Evolutionary conservation across 64 coral and sea anemone genomes (phyloP).

Genomic region (Anthopleura sola): DNA sequence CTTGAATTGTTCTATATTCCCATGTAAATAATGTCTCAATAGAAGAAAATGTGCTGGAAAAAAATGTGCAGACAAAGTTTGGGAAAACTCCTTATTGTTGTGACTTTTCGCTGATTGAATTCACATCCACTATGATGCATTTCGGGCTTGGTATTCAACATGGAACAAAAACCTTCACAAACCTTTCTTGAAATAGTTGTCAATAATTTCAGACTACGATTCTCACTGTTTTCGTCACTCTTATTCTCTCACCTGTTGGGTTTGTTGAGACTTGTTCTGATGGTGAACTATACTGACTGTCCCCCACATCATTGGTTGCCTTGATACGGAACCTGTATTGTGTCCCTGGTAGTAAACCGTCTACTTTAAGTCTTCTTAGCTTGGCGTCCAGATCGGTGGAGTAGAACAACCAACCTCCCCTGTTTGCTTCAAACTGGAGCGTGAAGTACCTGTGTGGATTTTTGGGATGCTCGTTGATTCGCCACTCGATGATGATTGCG

Average conservation of each 20-base stretch:
- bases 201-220: neutral
- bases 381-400: slow-evolving; percentile 34
- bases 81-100: too few relatives aligned
- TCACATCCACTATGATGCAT: too few relatives aligned
- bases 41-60: too few relatives aligned
- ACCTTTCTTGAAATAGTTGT: too few relatives aligned
- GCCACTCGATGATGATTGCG: slow-evolving; percentile 65
- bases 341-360: slow-evolving; percentile 64
- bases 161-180: too few relatives aligned
- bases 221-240: neutral
- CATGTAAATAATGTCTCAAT: too few relatives aligned
- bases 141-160: too few relatives aligned
- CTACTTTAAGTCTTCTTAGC: slow-evolving; percentile 44
- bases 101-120: too few relatives aligned
- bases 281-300: slow-evolving; percentile 75
- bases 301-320: slow-evolving; percentile 70
- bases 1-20: too few relatives aligned
- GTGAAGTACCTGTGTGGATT: slow-evolving; percentile 73
- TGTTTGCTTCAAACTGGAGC: slow-evolving; percentile 58
- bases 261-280: slow-evolving; percentile 45
- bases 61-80: too few relatives aligned
- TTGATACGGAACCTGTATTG: slow-evolving; percentile 70
- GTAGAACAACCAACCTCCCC: slow-evolving; percentile 67
- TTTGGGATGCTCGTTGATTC: slow-evolving; percentile 51
- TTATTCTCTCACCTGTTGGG: slow-evolving; percentile 40